Evolutionary conservation across 2,888 invertebrate genomes (phyloP), one percentile per base, ranked within the genome.

Genomic region (Mycalesis mineus): DNA sequence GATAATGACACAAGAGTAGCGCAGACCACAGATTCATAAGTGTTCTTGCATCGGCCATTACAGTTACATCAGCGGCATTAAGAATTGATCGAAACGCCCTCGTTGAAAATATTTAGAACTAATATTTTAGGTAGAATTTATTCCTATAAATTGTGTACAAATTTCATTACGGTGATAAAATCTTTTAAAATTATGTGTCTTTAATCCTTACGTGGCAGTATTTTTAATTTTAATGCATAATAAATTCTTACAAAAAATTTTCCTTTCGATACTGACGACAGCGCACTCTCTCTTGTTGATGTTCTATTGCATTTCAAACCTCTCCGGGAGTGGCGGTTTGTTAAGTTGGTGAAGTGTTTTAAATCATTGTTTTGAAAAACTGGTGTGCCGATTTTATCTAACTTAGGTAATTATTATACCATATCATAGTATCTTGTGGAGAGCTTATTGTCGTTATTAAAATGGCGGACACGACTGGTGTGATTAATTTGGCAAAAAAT

Each of bases 61-160:
- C n/a, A n/a, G 84, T 84, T 80, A 22, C 22, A 22, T 22, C 22
- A 22, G 22, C 74, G 83, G 84, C 84, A 84, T 83, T 78, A 79
- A 62, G 72, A 71, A 81, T 79, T 83, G 83, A 87, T 80, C 71
- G 74, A 71, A 82, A 85, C 87, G 87, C 87, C 85, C 83, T 85
- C 85, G 73, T 79, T 80, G 82, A 75, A 78, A 77, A 77, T 81
- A 77, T 72, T 74, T 70, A 72, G 80, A 82, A 82, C 75, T 80
- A 57, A 58, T 57, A 66, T 62, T 60, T 55, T 66, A 69, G 73
- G 69, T 71, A 69, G 45, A 55, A 61, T 59, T 55, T 60, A 48
- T 49, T 57, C 49, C 56, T 40, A 55, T 57, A 31, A 14, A 15
- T 51, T 31, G 17, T 48, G 17, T 47, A 50, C 41, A 39, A 55